Evolutionary conservation across 2,113 vertebrate genomes (phyloP).

Genomic region (Acrocephalus arundinaceus): DNA sequence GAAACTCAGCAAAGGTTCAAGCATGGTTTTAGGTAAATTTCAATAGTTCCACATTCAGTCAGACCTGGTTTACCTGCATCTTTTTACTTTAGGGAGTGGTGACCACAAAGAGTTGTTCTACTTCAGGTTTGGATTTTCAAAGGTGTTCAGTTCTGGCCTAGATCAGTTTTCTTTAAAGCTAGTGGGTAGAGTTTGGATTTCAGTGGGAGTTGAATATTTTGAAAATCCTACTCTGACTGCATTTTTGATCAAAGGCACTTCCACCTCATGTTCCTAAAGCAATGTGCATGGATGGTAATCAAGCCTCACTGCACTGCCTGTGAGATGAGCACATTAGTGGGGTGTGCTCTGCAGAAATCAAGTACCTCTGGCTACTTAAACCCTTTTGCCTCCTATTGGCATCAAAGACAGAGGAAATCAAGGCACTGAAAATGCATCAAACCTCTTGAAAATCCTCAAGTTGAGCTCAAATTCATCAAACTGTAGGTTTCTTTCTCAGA

Average conservation of each 20-base stretch:
- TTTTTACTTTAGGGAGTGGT: background rate
- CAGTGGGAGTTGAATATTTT: background rate
- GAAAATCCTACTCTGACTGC: background rate
- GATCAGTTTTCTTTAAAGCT: background rate
- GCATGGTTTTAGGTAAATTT: background rate
- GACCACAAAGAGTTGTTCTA: background rate
- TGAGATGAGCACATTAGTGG: background rate
- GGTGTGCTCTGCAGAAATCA: background rate
- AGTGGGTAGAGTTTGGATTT: background rate
- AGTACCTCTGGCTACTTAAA: background rate
- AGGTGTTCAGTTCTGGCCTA: background rate
- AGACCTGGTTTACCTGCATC: background rate
- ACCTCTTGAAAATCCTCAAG: background rate
- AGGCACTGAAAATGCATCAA: background rate
- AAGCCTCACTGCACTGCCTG: background rate
- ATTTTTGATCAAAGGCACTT: background rate
- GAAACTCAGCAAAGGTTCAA: background rate
- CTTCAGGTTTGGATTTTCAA: background rate
- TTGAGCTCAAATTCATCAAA: background rate
- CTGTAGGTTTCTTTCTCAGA: background rate
- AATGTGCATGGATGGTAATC: background rate
- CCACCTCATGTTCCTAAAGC: background rate
- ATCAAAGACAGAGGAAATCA: background rate
- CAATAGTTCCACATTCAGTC: background rate
- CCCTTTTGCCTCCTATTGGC: background rate